Base-by-base conservation (phyloP, 2,113 vertebrate genomes). In the Telmatochromis bifrenatus region DNA sequence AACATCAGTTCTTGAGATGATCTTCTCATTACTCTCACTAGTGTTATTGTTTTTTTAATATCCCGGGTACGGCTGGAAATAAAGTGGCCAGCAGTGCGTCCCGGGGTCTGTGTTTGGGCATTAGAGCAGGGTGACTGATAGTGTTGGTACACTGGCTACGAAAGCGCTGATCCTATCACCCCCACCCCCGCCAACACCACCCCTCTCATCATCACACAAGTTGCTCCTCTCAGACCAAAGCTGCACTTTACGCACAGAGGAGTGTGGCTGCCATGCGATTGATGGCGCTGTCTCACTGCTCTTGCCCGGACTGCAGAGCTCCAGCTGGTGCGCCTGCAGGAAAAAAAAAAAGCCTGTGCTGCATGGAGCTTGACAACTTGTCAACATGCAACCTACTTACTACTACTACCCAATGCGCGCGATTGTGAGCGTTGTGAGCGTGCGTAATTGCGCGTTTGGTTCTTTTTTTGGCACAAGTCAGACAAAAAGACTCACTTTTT, bases 281-380 rank as follows among this genome's bases (percentile, higher is more conserved):
- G 96, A 96, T 97, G 96, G 96, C 96, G 96, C 96, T 96, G 93
- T 96, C 92, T 96, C 95, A 79, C 95, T 95, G 91, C 88, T 89
- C 90, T 94, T 89, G 79, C 87, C 89, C 87, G 90, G 91, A 91
- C 84, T 84, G 90, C 92, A 89, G 83, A 4, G 77, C 75, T 93
- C 51, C 91, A 86, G 83, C 77, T 68, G 93, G 82, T 79, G 90
- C 84, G 87, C 79, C 84, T 65, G 82, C 87, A 88, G 33, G 80
- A 45, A 77, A 77, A 33, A 58, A 26, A 28, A 82, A 80, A 65
- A 91, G 47, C 55, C 87, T n/a, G 68, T 45, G 89, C 90, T 86
- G 84, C 89, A 79, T 85, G 83, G 81, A 49, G 80, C 84, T 82
- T 45, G 58, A 84, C 82, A 88, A 87, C 92, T 89, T 87, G 88